Base-by-base conservation (phyloP, 2,888 invertebrate genomes). In the Anagyrus pseudococci region DNA sequence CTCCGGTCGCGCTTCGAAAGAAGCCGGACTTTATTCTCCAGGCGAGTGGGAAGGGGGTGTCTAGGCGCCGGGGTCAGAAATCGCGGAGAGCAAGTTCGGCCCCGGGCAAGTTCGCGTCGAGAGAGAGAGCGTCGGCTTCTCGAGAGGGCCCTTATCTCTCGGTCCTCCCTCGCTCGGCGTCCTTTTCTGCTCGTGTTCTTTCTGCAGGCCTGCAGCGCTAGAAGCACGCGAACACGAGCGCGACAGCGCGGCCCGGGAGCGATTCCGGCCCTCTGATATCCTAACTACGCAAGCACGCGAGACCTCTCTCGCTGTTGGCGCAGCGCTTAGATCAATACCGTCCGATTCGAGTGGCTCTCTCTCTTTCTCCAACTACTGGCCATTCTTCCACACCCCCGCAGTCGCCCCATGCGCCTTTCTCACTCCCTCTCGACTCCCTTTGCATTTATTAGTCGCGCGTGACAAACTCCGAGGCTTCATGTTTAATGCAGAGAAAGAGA, bases 91-190 rank as follows among this genome's bases (percentile, higher is more conserved):
- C 26, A 20, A 53, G 49, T 53, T 58, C 71, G 69, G 68, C 67
- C 71, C 69, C 67, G 66, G 66, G 67, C 66, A 68, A 66, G 69
- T 68, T 70, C 69, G 70, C n/a, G n/a, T n/a, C n/a, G n/a, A n/a
- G n/a, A n/a, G n/a, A n/a, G n/a, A n/a, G n/a, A n/a, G n/a, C n/a
- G n/a, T n/a, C n/a, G n/a, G 70, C 70, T 68, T 62, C 68, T 55
- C 52, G 46, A 54, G 59, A 56, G 61, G 48, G 50, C 53, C 63
- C 67, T 67, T 67, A 65, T 67, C 65, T 66, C 25, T 26, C 47
- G 13, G 41, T 49, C 41, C 44, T 44, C 49, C 52, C 17, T 44
- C 29, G 47, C 60, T 41, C 44, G 15, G 33, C 41, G 23, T 15
- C 40, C 19, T 20, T 25, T 22, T 44, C 10, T 47, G 23, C 47